phyloP scores from a whole-genome alignment of 2,113 vertebrate genomes.

The Ameiurus melas region DNA sequence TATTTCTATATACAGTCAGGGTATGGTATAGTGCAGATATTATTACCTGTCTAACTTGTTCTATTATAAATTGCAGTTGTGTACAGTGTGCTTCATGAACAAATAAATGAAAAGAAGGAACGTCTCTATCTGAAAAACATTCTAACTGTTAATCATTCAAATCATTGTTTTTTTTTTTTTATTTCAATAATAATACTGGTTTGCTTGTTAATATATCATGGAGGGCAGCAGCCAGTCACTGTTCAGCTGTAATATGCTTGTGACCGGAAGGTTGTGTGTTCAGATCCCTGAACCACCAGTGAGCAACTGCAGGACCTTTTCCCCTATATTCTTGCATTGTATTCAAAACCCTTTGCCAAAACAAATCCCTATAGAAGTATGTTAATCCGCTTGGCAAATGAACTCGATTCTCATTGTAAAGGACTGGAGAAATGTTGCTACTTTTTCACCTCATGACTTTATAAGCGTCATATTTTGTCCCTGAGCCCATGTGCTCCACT shows the following conservation, averaged over 20 bases:
- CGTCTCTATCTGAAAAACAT: background rate
- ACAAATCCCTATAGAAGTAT: background rate
- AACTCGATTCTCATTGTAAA: background rate
- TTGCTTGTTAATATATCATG: background rate
- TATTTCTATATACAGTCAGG: background rate
- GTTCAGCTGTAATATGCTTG: background rate
- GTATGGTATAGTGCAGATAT: background rate
- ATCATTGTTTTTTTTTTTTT: background rate
- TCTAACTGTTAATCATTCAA: background rate
- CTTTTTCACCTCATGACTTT: conserved; percentile 9
- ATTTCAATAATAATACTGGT: background rate
- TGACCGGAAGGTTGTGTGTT: background rate
- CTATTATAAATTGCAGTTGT: background rate
- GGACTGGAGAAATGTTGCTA: background rate
- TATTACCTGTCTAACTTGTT: background rate
- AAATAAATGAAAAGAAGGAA: background rate
- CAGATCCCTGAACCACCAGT: background rate
- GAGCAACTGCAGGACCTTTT: background rate
- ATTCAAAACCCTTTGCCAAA: background rate
- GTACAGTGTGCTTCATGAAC: background rate
- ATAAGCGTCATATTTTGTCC: background rate
- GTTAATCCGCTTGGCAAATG: background rate
- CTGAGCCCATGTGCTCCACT: conserved; percentile 40
- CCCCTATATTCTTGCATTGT: background rate
- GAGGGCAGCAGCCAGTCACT: background rate